Base-by-base conservation (phyloP, 2,113 vertebrate genomes). In the Epinephelus lanceolatus region DNA sequence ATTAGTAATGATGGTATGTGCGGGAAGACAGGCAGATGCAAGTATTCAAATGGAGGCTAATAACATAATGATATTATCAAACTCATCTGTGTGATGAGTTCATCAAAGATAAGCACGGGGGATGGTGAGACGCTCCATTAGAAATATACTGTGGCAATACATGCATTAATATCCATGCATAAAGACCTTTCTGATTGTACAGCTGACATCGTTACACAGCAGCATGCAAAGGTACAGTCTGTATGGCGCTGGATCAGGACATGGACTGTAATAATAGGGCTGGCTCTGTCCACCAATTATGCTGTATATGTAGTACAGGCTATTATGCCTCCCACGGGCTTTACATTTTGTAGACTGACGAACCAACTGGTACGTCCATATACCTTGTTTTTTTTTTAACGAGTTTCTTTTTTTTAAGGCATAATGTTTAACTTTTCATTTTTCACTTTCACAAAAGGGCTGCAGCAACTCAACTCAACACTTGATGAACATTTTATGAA, bases 141-240 rank as follows among this genome's bases (percentile, higher is more conserved):
- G 88, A 78, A 75, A 69, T 77, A 74, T 23, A 78, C 23, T 30
- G 66, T 75, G 59, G 76, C 53, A 75, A 79, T 79, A 84, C 93
- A 93, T 93, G 93, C 91, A 81, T 80, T 86, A 81, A 85, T 76
- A 63, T 71, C 77, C 92, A 92, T 93, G 90, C 93, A 80, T 37
- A 51, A 42, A 73, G 72, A 87, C 86, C 82, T 76, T 66, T 71
- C 8, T 15, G 71, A 81, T 71, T 70, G 77, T 60, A 60, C 59
- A 71, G 78, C 77, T 84, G 86, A 87, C 80, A 84, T 63, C 56
- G 14, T 75, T 53, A 69, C 77, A 62, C 65, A 78, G 87, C 82
- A 37, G 73, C 90, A 92, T 93, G 92, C 93, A 87, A 49, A 72
- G 78, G 77, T 72, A 23, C 70, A 71, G 56, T 71, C n/a, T 80